A percentile compares a stretch with the other conserved stretches of the same genome.
These are phyloP conservation scores for Acropternis orthonyx DNA, from an alignment of 2,797 vertebrate species.

Conservation along the genomic window DNA sequence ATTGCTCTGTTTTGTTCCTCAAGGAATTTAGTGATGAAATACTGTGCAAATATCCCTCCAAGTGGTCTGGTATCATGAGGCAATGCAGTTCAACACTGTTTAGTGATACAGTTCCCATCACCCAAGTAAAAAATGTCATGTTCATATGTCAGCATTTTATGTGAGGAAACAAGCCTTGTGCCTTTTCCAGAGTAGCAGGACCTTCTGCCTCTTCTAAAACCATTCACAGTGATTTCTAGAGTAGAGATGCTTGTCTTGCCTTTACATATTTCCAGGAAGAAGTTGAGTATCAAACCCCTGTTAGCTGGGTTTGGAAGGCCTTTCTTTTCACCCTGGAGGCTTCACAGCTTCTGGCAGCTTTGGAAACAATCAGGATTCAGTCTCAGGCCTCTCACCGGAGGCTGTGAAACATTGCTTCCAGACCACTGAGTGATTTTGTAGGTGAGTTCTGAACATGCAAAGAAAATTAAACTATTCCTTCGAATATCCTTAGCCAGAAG, in stretches of 20 bases:
- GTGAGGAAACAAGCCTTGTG: not conserved
- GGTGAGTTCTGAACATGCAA: constrained; percentile 55
- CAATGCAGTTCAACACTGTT: not conserved
- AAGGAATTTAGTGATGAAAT: not conserved
- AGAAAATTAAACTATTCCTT: constrained; percentile 45
- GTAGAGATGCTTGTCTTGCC: not conserved
- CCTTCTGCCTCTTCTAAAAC: not conserved
- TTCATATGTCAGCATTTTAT: rapidly evolving
- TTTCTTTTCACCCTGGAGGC: not conserved
- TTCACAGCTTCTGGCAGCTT: constrained; percentile 1
- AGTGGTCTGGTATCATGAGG: not conserved
- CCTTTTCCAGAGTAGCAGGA: not conserved
- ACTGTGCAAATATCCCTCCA: not conserved
- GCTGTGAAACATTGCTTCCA: constrained; percentile 10
- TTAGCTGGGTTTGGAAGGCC: not conserved
- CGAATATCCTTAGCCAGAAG: constrained; percentile 48
- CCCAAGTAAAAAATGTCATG: rapidly evolving
- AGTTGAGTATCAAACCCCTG: not conserved
- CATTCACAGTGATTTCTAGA: not conserved
- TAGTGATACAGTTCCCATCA: not conserved
- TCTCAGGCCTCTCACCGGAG: constrained; percentile 23
- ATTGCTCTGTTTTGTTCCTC: not conserved
- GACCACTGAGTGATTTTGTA: constrained; percentile 44
- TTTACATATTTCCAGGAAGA: not conserved
- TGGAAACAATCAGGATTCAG: constrained; percentile 27